phyloP scores from a whole-genome alignment of 2,797 vertebrate species.

The Rhynchotus rufescens region DNA sequence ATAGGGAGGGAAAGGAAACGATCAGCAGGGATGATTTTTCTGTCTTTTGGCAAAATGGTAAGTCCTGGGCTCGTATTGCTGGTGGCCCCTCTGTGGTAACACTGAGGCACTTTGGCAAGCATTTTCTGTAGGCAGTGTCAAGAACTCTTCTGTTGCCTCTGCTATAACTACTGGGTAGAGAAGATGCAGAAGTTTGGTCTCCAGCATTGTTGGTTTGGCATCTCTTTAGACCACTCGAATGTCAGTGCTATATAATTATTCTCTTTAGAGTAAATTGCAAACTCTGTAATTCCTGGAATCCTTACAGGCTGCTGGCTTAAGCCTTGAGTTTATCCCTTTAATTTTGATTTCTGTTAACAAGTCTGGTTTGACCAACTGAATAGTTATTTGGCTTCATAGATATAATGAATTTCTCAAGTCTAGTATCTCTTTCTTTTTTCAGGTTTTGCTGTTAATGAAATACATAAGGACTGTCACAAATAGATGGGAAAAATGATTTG shows the following conservation, averaged over 20 bases:
- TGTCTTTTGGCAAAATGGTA: background rate
- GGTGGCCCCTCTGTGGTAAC: background rate
- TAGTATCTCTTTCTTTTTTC: background rate
- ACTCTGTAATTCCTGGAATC: background rate
- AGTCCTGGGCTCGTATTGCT: background rate
- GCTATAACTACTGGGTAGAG: background rate
- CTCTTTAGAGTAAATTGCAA: background rate
- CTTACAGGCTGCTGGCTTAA: background rate
- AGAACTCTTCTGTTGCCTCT: background rate
- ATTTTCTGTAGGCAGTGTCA: background rate
- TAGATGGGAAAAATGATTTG: background rate
- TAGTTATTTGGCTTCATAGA: conserved; percentile 6
- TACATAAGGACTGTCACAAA: background rate
- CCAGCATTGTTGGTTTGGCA: conserved; percentile 10
- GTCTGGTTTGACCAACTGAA: background rate
- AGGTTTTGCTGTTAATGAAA: background rate
- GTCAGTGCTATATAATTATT: background rate
- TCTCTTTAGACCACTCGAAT: background rate
- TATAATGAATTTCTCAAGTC: background rate
- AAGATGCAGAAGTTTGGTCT: background rate
- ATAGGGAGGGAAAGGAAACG: background rate
- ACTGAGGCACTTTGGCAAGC: background rate
- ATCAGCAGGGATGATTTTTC: background rate
- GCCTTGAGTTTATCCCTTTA: conserved; percentile 18
- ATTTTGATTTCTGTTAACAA: conserved; percentile 21